Evolutionary conservation across 2,113 vertebrate species (phyloP), one percentile per base, ranked within the genome.

Genomic region (Datnioides undecimradiatus): DNA sequence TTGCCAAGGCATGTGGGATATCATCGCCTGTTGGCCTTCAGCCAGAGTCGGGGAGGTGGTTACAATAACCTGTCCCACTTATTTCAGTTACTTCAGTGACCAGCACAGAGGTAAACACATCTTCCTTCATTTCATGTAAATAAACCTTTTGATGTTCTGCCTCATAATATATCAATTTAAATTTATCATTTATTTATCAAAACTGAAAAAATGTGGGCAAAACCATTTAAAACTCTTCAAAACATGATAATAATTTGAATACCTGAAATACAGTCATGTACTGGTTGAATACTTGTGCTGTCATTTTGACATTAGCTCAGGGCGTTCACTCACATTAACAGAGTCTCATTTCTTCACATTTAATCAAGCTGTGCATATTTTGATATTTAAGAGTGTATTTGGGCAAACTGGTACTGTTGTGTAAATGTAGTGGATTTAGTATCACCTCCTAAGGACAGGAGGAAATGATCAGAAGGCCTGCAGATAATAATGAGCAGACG

Each of bases 1-100:
- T 52, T 99, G 97, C 76, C 86, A 93, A 73, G 96, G 91, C 74
- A 96, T 96, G 75, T 99, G 97, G 97, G 97, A 98, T 74, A 97
- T 95, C 73, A 91, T 99, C 45, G 97, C 96, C 0, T 99, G 97
- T 84, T 99, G 97, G 97, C 97, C 97, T 0, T 91, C 96, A 19
- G 95, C 96, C 1, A 93, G 76, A 8, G 84, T 94, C 1, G 97
- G 97, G 60, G 96, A 97, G 67, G 90, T 95, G 16, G 96, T 96
- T 8, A 93, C 96, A 2, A 90, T 96, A 72, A 93, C 92, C 0
- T 99, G 97, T 49, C 97, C 97, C 0, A 81, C 75, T 67, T 96
- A 96, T 83, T 96, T 98, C 86, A 95, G 88, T 0, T 91, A 96
- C 88, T 95, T 98, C 93, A 94, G 93, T n/a, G 81, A 95, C 49